A percentile compares a stretch with the other conserved stretches of the same genome.
These are phyloP conservation scores for Epizoanthus illoricatus DNA, from an alignment of 92 coral and sea anemone species.

Conservation along the genomic window DNA sequence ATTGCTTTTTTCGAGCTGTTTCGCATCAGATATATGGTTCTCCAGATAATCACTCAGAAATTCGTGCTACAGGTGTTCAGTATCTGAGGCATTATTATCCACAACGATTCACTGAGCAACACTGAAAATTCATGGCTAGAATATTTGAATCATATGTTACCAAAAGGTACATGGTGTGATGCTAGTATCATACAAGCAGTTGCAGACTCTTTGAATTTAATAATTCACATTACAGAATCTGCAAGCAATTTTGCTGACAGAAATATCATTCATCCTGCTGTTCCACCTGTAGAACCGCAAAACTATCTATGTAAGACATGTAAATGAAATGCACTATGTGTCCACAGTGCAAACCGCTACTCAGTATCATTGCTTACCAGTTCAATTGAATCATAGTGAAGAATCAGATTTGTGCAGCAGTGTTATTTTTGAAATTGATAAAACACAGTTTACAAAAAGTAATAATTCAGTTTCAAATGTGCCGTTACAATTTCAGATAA, in stretches of 20 bases:
- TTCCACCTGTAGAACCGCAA: conserved; percentile 27
- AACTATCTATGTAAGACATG: conserved; percentile 52
- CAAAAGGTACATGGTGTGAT: conserved; percentile 68
- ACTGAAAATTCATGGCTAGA: conserved; percentile 32
- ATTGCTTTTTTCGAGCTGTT: too few species aligned
- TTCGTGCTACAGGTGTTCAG: too few species aligned
- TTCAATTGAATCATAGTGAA: conserved; percentile 17
- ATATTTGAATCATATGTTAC: conserved; percentile 28
- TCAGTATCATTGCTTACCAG: conserved; percentile 21
- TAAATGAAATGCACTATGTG: conserved; percentile 57
- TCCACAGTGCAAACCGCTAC: conserved; percentile 58
- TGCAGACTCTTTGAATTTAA: conserved; percentile 14
- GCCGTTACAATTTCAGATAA: conserved; percentile 8
- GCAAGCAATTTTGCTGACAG: conserved; percentile 8
- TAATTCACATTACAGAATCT: conserved; percentile 28
- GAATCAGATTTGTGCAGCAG: too few species aligned
- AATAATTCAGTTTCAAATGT: neutral
- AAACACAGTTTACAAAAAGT: conserved; percentile 15
- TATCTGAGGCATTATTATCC: too few species aligned
- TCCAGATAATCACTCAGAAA: too few species aligned
- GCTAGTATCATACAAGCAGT: conserved; percentile 30
- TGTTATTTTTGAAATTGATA: too few species aligned
- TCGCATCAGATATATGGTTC: too few species aligned
- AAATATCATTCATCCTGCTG: conserved; percentile 36
- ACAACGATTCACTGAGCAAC: too few species aligned